These are phyloP conservation scores for Hippocampus comes DNA, from an alignment of 2,113 vertebrate genomes.

Conservation along the genomic window DNA sequence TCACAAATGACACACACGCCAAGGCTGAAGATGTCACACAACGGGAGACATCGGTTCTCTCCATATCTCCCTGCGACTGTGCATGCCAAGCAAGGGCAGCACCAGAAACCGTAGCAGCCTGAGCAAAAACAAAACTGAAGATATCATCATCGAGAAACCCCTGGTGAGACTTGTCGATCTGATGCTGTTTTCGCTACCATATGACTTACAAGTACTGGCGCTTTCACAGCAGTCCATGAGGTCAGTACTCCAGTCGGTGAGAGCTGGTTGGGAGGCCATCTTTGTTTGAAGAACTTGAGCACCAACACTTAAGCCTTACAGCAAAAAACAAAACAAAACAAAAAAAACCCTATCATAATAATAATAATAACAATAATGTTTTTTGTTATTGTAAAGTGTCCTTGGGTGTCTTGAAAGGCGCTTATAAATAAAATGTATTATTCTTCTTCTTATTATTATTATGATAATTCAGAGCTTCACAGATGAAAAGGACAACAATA, in stretches of 20 bases:
- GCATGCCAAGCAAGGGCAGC: conserved; percentile 45
- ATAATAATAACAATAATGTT: too few relatives aligned
- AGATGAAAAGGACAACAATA: too few relatives aligned
- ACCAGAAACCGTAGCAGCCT: conserved; percentile 52
- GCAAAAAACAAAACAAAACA: too few relatives aligned
- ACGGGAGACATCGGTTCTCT: conserved; percentile 23
- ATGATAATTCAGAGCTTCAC: too few relatives aligned
- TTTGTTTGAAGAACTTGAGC: not conserved
- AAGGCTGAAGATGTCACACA: conserved; percentile 23
- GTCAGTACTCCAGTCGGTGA: conserved; percentile 9
- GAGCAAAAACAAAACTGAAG: not conserved
- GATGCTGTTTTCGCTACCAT: not conserved
- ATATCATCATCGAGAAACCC: not conserved
- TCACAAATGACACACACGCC: rapidly evolving
- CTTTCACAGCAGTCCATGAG: conserved; percentile 37
- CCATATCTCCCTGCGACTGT: conserved; percentile 22
- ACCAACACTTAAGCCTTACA: too few relatives aligned
- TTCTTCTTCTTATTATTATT: too few relatives aligned
- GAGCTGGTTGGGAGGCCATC: not conserved
- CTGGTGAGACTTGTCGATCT: not conserved
- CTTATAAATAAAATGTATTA: too few relatives aligned
- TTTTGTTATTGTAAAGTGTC: too few relatives aligned
- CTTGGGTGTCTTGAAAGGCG: too few relatives aligned
- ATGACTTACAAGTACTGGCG: conserved; percentile 26
- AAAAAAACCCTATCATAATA: too few relatives aligned